Conservation (phyloP, 2,888 invertebrate species). For the Blastobasis lacticolella region DNA sequence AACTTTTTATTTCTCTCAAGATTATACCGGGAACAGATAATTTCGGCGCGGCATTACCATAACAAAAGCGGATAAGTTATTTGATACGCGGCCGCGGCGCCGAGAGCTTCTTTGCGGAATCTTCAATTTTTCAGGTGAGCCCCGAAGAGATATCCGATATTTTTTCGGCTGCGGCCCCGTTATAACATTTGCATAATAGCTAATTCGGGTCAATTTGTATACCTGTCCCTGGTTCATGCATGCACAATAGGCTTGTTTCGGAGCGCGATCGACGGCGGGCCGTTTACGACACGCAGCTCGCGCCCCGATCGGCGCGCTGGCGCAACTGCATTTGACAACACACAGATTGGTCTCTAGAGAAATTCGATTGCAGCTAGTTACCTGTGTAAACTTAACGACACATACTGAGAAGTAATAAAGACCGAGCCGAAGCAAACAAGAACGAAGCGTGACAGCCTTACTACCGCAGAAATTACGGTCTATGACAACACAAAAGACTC, state of each 20-base stretch:
- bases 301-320: conserved; percentile 1
- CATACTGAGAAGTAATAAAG: too few relatives aligned
- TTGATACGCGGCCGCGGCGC: conserved; percentile 44
- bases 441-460: too few relatives aligned
- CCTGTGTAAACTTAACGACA: too few relatives aligned
- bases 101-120: conserved; percentile 31
- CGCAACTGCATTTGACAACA: not conserved
- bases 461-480: too few relatives aligned
- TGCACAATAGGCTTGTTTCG: conserved; percentile 16
- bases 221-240: conserved; percentile 20
- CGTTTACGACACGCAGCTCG: conserved; percentile 3
- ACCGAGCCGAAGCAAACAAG: too few relatives aligned
- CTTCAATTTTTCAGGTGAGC: conserved; percentile 50
- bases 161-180: conserved; percentile 24
- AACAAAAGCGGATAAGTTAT: conserved; percentile 65
- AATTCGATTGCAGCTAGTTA: not conserved
- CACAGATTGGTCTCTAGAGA: not conserved
- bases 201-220: conserved; percentile 40
- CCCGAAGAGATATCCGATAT: conserved; percentile 38
- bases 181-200: conserved; percentile 36
- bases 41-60: conserved; percentile 58
- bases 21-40: conserved; percentile 52
- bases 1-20: conserved; percentile 40
- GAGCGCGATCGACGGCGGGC: conserved; percentile 3
- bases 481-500: too few relatives aligned